These are phyloP conservation scores for Patella pellucida DNA, from an alignment of 2,888 invertebrate genomes.

Conservation along the genomic window DNA sequence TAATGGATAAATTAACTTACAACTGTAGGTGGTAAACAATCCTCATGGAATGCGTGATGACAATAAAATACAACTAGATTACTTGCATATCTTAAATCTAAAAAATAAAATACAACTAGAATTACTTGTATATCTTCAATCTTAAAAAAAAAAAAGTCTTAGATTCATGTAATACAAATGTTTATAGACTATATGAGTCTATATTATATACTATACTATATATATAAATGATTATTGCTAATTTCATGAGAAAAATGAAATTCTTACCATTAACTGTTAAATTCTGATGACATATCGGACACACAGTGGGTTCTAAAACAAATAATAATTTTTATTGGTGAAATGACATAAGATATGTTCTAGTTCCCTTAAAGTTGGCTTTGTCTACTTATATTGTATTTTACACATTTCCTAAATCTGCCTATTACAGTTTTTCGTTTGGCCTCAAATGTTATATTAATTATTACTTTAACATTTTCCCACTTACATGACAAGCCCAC, in stretches of 20 bases:
- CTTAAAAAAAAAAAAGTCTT: no score
- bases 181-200: no score
- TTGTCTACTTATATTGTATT: no score
- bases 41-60: conserved; percentile 89
- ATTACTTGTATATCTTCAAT: neutral
- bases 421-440: no score
- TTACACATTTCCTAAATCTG: no score
- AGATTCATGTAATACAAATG: no score
- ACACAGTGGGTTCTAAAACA: conserved; percentile 81
- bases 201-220: no score
- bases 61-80: conserved; percentile 82
- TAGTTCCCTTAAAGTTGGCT: no score
- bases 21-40: conserved; percentile 78
- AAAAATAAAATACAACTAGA: neutral
- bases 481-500: no score
- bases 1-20: conserved; percentile 47
- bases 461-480: no score
- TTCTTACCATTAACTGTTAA: conserved; percentile 80
- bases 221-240: neutral
- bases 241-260: neutral
- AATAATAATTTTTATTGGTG: conserved; percentile 19
- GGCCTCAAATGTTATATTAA: no score
- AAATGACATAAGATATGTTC: neutral
- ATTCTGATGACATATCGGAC: conserved; percentile 84
- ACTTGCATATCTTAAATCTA: neutral